Base-by-base conservation (phyloP, 2,888 invertebrate genomes). In the Aphrophora alni region DNA sequence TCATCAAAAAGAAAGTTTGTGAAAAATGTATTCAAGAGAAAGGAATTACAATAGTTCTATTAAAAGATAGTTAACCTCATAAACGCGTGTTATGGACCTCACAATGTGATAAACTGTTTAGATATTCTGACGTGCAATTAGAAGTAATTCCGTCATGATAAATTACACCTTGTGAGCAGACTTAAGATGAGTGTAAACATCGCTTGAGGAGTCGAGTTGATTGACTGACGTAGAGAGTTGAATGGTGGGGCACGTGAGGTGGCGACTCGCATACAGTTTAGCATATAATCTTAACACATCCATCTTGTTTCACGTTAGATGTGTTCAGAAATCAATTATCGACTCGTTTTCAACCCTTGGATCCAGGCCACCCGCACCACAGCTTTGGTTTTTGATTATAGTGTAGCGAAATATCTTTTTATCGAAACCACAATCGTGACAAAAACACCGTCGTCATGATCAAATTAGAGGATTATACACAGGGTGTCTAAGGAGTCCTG, bases 101-200 rank as follows among this genome's bases (percentile, higher is more conserved):
- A 59, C 59, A 59, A 21, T 21, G 59, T 59, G 59, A 59, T 59
- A 59, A 59, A 59, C 59, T 59, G 59, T 59, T 59, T 59, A 59
- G 59, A 21, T 59, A 59, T 59, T 59, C 21, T 21, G 59, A 59
- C 59, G n/a, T 59, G 21, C 59, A 59, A 59, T 59, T 59, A 59
- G n/a, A 59, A 59, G 59, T 59, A 21, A 59, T 21, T 59, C 59
- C 59, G 59, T 59, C 59, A 59, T 59, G 59, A 59, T 59, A 59
- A 59, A 59, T 59, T 59, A 59, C 21, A 59, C 21, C 59, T 59
- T 59, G 59, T 21, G 59, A n/a, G 21, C 59, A 59, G 59, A 21
- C 59, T 3, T 21, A 4, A 59, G 59, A 59, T 59, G 59, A 59
- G 59, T 59, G 59, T 59, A 59, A 59, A 59, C 59, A 59, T 21